Percentiles rank a stretch among this genome's conserved stretches.
Evolutionary conservation across 92 coral and sea anemone species (phyloP).

Genomic region (Epizoanthus rinbou): DNA sequence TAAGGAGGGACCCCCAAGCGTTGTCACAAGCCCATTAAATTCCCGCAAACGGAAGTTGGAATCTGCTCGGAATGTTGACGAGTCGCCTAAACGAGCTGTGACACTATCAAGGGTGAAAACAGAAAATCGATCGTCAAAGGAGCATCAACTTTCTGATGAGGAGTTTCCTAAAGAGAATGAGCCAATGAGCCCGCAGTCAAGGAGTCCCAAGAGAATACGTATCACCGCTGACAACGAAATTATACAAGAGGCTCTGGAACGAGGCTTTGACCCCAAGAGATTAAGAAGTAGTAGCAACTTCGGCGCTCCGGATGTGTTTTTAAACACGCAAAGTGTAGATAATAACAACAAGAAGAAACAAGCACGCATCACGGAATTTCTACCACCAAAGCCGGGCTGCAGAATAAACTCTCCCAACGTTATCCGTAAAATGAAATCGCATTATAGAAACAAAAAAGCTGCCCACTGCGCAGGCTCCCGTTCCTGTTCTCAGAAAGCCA

Average conservation of each 20-base stretch:
- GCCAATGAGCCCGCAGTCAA: conserved; percentile 35
- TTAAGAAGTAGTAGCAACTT: conserved; percentile 22
- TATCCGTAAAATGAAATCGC: conserved; percentile 13
- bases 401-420: conserved; percentile 29
- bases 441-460: conserved; percentile 3
- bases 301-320: conserved; percentile 15
- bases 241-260: conserved; percentile 41
- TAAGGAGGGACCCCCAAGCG: not conserved
- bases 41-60: conserved; percentile 36
- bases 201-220: conserved; percentile 40
- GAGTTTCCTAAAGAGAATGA: conserved; percentile 43
- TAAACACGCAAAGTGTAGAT: conserved; percentile 19
- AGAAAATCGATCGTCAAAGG: conserved; percentile 3
- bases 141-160: conserved; percentile 29
- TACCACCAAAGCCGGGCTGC: conserved; percentile 11
- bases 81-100: conserved; percentile 12
- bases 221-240: conserved; percentile 42
- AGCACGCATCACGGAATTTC: conserved; percentile 24
- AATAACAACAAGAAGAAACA: conserved; percentile 1
- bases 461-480: conserved; percentile 5
- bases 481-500: not conserved
- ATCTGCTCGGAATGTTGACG: not conserved
- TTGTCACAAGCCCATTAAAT: conserved; percentile 3
- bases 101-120: not conserved
- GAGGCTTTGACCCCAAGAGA: conserved; percentile 33